A percentile compares a stretch with the other conserved stretches of the same genome.
Evolutionary conservation across 1,140 invertebrate species (phyloP).

Genomic region (Macrobrachium rosenbergii): DNA sequence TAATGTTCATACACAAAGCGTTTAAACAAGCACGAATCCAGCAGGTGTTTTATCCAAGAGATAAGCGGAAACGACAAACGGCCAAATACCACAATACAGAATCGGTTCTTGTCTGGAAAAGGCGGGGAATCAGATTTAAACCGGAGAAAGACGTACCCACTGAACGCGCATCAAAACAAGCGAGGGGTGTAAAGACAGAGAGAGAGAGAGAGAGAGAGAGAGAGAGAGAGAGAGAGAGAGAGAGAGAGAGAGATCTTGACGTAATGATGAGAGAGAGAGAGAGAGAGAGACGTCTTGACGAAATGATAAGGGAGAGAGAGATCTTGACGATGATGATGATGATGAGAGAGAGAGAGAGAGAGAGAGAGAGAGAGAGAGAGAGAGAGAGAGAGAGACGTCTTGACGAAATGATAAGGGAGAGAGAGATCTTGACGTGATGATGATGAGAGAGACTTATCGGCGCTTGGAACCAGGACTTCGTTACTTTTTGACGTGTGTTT

Average conservation of each 20-base stretch:
- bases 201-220: conserved; percentile 13
- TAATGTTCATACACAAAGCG: no score
- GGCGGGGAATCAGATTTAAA: no score
- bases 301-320: not conserved
- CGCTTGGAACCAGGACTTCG: no score
- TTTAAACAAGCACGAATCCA: no score
- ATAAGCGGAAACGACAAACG: no score
- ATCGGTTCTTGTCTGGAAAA: no score
- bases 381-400: conserved; percentile 19
- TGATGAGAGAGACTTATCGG: not conserved
- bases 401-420: not conserved
- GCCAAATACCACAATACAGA: no score
- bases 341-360: conserved; percentile 23
- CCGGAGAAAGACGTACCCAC: no score
- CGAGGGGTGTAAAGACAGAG: not conserved
- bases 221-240: not conserved
- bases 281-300: not conserved
- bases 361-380: conserved; percentile 29
- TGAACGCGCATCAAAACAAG: no score
- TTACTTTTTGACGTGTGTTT: no score
- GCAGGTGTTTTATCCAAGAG: no score
- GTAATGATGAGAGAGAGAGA: not conserved
- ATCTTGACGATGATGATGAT: not conserved
- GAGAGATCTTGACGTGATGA: not conserved
- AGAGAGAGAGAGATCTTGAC: not conserved